Evolutionary conservation across 2,888 invertebrate genomes (phyloP).

Genomic region (Limnephilus auricula): DNA sequence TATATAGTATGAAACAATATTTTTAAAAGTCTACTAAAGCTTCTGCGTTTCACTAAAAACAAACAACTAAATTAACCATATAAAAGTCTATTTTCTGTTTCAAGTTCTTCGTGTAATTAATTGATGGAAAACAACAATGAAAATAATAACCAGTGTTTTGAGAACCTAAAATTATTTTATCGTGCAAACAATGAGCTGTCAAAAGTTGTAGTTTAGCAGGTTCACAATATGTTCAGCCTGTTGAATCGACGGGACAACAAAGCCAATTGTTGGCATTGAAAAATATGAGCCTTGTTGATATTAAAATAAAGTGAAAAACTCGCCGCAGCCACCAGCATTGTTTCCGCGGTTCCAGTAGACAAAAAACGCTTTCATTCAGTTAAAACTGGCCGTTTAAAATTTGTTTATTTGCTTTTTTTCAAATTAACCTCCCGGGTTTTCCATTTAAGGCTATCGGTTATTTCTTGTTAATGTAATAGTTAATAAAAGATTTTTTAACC

Average conservation of each 20-base stretch:
- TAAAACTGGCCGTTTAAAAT: not conserved
- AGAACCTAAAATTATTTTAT: not conserved
- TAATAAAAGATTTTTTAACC: no score
- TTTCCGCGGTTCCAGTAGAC: not conserved
- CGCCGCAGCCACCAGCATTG: not conserved
- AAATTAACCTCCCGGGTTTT: not conserved
- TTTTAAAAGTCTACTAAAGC: not conserved
- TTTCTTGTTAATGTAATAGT: not conserved
- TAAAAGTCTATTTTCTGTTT: not conserved
- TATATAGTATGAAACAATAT: not conserved
- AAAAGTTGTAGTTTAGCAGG: not conserved
- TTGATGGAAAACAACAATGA: not conserved
- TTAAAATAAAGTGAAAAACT: not conserved
- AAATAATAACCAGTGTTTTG: not conserved
- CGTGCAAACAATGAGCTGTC: not conserved
- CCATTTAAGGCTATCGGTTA: not conserved
- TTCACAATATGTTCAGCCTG: not conserved
- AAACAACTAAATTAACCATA: not conserved
- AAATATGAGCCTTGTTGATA: not conserved
- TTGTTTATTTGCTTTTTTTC: not conserved
- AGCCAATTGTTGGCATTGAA: not conserved
- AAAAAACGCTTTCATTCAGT: not conserved
- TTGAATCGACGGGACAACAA: not conserved
- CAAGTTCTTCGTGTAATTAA: not conserved
- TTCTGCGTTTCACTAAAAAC: not conserved